Conservation (phyloP, 2,113 vertebrate species). For the Budorcas taxicolor region DNA sequence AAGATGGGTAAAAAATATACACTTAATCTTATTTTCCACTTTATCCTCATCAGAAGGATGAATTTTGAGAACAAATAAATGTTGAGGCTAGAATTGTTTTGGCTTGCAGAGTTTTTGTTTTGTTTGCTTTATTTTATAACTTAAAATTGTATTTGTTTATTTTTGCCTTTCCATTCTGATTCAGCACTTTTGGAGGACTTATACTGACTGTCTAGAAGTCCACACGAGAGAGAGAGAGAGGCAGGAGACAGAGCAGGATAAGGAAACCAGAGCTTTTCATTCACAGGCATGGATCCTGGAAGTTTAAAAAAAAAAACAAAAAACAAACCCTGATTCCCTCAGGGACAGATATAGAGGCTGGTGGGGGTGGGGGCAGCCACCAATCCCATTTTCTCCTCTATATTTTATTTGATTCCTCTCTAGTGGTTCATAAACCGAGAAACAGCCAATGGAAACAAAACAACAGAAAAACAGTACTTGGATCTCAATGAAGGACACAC, state of each 20-base stretch:
- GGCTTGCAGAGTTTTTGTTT: background rate
- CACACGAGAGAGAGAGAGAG: background rate
- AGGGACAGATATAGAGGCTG: no score
- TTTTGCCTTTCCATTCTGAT: background rate
- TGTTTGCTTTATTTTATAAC: background rate
- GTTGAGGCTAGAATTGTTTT: background rate
- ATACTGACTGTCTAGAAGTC: background rate
- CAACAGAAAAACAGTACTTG: background rate
- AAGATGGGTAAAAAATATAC: background rate
- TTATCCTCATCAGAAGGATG: background rate
- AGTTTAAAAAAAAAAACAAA: background rate
- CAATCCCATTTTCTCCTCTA: background rate
- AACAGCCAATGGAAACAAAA: background rate
- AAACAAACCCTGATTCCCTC: background rate
- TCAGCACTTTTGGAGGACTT: background rate
- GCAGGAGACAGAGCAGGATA: background rate
- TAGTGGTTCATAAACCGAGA: background rate
- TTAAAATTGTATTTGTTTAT: no score
- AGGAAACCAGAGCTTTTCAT: constrained; percentile 10
- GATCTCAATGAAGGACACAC: background rate
- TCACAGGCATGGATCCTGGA: background rate
- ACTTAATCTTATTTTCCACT: background rate
- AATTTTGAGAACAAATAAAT: background rate
- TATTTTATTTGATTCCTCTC: background rate
- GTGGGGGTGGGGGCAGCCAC: background rate